Evolutionary conservation across 2,888 invertebrate species (phyloP), one percentile per base, ranked within the genome.

Genomic region (Nesidiocoris tenuis): DNA sequence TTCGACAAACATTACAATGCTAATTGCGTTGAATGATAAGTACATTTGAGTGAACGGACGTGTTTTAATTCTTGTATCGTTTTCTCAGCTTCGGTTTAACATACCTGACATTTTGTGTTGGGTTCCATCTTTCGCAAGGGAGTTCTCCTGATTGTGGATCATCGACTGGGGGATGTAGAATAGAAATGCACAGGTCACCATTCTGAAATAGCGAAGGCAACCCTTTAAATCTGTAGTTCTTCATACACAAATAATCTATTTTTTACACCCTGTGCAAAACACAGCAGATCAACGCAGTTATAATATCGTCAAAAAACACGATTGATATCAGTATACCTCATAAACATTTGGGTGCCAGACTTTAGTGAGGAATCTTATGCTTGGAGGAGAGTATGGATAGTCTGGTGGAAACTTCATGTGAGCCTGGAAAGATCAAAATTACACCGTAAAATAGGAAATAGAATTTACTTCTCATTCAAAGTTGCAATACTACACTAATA

Each of bases 341-440:
- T 99, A 99, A 21, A 99, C 98, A 88, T 99, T 99, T 80, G 99
- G 99, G 88, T 99, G 99, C 98, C 98, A 99, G 82, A 99, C 97
- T 91, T 98, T 98, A 80, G 97, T 96, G 84, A 97, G 88, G 88
- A 99, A 99, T 83, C 96, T 90, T 86, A 99, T 94, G 81, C 95
- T 91, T 80, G 99, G 99, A 80, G 99, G 99, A 81, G 97, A 96
- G 86, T 99, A 99, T 75, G 99, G 99, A 86, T 99, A 99, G 85
- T 99, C 98, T 82, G 90, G 88, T 76, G 99, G 99, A 85, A 99
- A 99, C 86, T 96, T 96, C 93, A 99, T 96, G 85, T 94, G 91
- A 84, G 99, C 98, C 96, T 98, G 88, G 78, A 90, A 90, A 84
- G 85, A n/a, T n/a, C 86, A 84, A 82, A 79, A 80, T n/a, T n/a